phyloP scores from a whole-genome alignment of 2,888 invertebrate genomes.

The Eledone cirrhosa region DNA sequence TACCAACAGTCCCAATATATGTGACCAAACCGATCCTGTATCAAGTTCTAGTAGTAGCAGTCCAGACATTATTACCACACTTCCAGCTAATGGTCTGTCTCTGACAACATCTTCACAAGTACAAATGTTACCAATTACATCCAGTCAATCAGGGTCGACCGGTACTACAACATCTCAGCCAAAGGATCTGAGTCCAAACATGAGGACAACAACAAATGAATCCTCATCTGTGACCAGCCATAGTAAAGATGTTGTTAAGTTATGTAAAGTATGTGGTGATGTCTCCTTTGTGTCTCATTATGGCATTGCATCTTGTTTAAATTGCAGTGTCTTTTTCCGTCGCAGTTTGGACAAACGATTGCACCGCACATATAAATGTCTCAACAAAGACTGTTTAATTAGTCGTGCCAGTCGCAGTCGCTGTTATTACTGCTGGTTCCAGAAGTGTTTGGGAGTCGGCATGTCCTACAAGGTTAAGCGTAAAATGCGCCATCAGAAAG shows the following conservation, averaged over 20 bases:
- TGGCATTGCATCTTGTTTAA: slow-evolving; percentile 43
- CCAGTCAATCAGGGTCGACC: background rate
- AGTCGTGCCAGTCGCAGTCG: slow-evolving; percentile 63
- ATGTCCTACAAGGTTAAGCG: slow-evolving; percentile 60
- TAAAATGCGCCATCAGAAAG: slow-evolving; percentile 5
- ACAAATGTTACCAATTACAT: background rate
- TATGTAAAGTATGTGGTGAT: slow-evolving; percentile 42
- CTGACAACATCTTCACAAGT: background rate
- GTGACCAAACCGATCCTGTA: too few species aligned
- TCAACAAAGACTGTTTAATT: slow-evolving; percentile 51
- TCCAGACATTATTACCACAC: background rate
- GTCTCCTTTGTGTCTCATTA: slow-evolving; percentile 46
- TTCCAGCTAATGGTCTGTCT: background rate
- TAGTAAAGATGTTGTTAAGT: slow-evolving; percentile 1
- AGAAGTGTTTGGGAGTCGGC: slow-evolving; percentile 61
- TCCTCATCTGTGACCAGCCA: background rate
- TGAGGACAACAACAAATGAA: too few species aligned
- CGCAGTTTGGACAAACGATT: slow-evolving; percentile 20
- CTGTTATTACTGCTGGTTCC: slow-evolving; percentile 63
- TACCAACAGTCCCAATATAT: background rate
- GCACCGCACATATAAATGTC: slow-evolving; percentile 5
- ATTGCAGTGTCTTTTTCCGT: slow-evolving; percentile 38
- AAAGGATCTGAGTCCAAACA: background rate
- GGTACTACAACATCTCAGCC: background rate
- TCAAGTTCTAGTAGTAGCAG: background rate